Percentiles rank a stretch among this genome's conserved stretches.
Conservation (phyloP, 2,797 vertebrate genomes). For the Allobates femoralis region DNA sequence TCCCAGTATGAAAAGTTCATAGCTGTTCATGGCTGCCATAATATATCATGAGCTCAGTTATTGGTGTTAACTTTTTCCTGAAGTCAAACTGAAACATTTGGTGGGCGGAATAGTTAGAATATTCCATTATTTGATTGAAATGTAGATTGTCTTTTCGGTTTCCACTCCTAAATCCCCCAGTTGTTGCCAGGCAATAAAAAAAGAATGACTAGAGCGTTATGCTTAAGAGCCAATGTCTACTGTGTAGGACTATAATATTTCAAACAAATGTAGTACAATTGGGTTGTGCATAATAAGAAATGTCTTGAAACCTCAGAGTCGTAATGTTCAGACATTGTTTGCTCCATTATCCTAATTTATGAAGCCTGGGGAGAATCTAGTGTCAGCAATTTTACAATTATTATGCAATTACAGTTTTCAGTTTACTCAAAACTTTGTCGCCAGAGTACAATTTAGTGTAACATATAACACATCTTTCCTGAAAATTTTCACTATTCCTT, state of each 20-base stretch:
- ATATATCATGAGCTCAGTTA: slow-evolving; percentile 34
- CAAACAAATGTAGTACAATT: slow-evolving; percentile 40
- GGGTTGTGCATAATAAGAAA: slow-evolving; percentile 43
- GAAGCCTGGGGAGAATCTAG: slow-evolving; percentile 53
- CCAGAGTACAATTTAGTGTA: slow-evolving; percentile 51
- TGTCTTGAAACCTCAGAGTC: slow-evolving; percentile 50
- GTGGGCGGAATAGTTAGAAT: slow-evolving; percentile 9
- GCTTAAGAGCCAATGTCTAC: slow-evolving; percentile 44
- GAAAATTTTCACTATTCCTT: background rate
- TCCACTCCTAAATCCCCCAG: slow-evolving; percentile 25
- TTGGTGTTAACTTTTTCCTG: slow-evolving; percentile 26
- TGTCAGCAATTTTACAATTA: slow-evolving; percentile 57
- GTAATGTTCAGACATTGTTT: slow-evolving; percentile 49
- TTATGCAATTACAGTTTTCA: slow-evolving; percentile 52
- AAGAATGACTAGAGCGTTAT: slow-evolving; percentile 14
- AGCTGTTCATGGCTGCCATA: slow-evolving; percentile 27
- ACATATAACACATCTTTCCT: slow-evolving; percentile 34
- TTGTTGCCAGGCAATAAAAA: slow-evolving; percentile 44
- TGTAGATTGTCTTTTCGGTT: slow-evolving; percentile 36
- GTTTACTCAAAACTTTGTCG: slow-evolving; percentile 52
- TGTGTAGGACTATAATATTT: slow-evolving; percentile 49
- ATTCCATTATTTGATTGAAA: slow-evolving; percentile 45
- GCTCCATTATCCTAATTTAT: slow-evolving; percentile 56
- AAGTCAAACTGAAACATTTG: slow-evolving; percentile 41
- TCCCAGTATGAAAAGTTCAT: slow-evolving; percentile 29